phyloP scores from a whole-genome alignment of 2,888 invertebrate species.

The Callimorpha dominula region DNA sequence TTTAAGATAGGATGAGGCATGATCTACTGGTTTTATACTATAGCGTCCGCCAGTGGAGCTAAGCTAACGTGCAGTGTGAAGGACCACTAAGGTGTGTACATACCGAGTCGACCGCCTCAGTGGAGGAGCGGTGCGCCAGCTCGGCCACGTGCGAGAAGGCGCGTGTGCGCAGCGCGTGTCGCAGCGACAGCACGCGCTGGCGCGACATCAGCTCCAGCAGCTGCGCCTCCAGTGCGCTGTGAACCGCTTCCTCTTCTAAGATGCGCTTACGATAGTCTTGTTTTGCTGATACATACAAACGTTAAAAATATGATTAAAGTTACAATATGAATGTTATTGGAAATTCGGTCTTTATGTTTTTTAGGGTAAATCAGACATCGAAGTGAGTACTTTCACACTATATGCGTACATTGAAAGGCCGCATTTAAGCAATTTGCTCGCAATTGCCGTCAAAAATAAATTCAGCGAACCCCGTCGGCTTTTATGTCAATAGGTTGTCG shows the following conservation, averaged over 20 bases:
- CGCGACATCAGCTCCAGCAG: constrained; percentile 65
- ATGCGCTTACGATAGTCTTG: constrained; percentile 70
- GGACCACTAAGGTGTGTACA: neutral
- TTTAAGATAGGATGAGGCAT: neutral
- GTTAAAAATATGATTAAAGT: too few species aligned
- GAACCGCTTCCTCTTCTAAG: constrained; percentile 41
- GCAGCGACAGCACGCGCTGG: constrained; percentile 72
- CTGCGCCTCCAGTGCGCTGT: constrained; percentile 49
- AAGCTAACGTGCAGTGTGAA: too few species aligned
- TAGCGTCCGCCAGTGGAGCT: too few species aligned
- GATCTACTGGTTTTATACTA: too few species aligned
- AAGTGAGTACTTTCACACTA: neutral
- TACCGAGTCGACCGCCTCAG: constrained; percentile 76
- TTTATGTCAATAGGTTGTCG: neutral
- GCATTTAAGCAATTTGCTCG: neutral
- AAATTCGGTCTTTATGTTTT: neutral
- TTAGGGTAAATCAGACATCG: neutral
- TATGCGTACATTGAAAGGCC: neutral
- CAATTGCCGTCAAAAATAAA: neutral
- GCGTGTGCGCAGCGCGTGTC: constrained; percentile 68
- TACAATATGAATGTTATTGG: neutral
- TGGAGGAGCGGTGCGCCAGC: constrained; percentile 76
- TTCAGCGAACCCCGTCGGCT: neutral
- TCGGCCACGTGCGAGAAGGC: constrained; percentile 69
- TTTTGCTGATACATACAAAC: constrained; percentile 44